Percentiles rank a stretch among this genome's conserved stretches.
These are phyloP conservation scores for Sylvietta virens DNA, from an alignment of 2,113 vertebrate genomes.

Conservation along the genomic window DNA sequence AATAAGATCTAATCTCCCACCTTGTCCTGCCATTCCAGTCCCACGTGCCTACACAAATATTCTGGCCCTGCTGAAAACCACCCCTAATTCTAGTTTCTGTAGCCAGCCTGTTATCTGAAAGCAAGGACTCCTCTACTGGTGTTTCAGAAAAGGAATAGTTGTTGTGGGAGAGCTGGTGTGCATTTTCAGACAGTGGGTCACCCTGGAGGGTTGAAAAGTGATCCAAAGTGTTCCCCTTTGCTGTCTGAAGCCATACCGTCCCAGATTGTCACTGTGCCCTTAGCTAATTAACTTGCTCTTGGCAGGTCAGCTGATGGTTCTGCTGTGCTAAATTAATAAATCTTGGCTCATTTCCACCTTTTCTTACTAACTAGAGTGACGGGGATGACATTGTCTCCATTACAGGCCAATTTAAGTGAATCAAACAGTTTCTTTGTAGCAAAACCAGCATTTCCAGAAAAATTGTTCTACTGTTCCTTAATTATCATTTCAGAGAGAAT, in stretches of 20 bases:
- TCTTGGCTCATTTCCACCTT: background rate
- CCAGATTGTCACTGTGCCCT: background rate
- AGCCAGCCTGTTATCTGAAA: background rate
- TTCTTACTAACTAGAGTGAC: background rate
- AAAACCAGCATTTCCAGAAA: background rate
- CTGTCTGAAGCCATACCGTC: background rate
- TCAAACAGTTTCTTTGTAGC: background rate
- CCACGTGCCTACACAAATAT: background rate
- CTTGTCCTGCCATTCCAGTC: slow-evolving; percentile 5
- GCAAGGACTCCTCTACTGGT: background rate
- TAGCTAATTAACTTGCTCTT: background rate
- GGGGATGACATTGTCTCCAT: background rate
- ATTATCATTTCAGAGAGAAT: background rate
- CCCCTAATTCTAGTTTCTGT: background rate
- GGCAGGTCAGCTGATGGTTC: background rate
- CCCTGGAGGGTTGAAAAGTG: background rate
- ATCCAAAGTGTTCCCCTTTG: background rate
- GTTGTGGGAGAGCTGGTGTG: background rate
- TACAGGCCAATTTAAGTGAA: background rate
- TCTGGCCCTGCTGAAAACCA: background rate
- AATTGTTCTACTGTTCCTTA: background rate
- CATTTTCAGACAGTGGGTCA: background rate
- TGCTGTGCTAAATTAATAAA: background rate
- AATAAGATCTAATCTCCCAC: slow-evolving; percentile 9
- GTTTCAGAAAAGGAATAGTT: background rate